Evolutionary conservation across 2,888 invertebrate species (phyloP), one percentile per base, ranked within the genome.

Genomic region (Eucera pruinosa): DNA sequence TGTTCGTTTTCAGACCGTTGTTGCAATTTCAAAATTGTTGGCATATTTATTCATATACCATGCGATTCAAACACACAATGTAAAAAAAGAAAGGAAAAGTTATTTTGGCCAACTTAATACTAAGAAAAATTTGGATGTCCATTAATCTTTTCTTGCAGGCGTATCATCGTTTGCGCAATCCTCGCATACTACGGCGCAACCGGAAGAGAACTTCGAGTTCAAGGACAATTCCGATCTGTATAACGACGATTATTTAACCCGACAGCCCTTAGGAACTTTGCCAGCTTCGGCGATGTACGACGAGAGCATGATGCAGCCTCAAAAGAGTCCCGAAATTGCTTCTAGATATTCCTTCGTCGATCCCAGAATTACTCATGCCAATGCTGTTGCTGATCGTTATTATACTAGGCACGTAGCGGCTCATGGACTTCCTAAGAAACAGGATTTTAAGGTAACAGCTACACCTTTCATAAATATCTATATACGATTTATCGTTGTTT

Each of bases 181-280:
- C 1, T 90, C 91, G n/a, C 91, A 92, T 75, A 87, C 84, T 18
- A 87, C 88, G 18, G 76, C 85, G 5, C 71, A 81, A 15, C 91
- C 92, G 43, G 94, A 95, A 23, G 95, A 95, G 68, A 96, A 96
- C 86, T 94, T 95, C 57, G 97, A 97, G 69, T 97, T 97, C 87
- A 96, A 96, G 88, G 97, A 97, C 86, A 94, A 95, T 74, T 93
- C 94, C 88, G 94, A 94, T 0, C 93, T 94, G 68, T 90, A 93
- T 1, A 89, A 82, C 72, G 94, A 93, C 45, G 91, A 92, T 61
- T 92, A 93, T 92, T 13, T 94, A 93, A 89, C 93, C 90, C 48
- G 93, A 91, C 85, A 92, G 70, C 92, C 92, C 2, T 73, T 92
- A 7, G 92, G 92, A 30, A 93, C 92, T 0, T 78, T 92, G 6